Evolutionary conservation across 2,888 invertebrate species (phyloP).

Genomic region (Trypoxylon attenuatum): DNA sequence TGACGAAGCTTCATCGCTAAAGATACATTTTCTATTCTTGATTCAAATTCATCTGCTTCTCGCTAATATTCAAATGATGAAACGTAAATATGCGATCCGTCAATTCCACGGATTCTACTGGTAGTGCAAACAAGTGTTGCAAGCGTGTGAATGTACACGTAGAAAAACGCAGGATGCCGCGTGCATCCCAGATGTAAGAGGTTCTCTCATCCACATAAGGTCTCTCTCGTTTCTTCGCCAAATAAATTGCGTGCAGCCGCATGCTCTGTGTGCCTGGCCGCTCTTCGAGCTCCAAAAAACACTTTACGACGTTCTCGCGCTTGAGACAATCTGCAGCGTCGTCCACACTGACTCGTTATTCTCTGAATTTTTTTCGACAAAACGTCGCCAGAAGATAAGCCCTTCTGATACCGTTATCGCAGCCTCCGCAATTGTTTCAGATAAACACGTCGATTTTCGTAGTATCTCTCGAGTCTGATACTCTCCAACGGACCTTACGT

Average conservation of each 20-base stretch:
- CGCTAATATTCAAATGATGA: too few species aligned
- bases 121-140: slow-evolving; percentile 8
- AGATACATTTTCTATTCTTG: too few species aligned
- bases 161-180: not conserved
- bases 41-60: too few species aligned
- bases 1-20: too few species aligned
- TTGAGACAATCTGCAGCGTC: not conserved
- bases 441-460: not conserved
- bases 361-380: slow-evolving; percentile 5
- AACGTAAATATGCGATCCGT: too few species aligned
- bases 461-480: too few species aligned
- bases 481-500: too few species aligned
- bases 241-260: not conserved
- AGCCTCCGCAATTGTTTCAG: slow-evolving; percentile 22
- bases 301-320: too few species aligned
- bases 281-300: too few species aligned
- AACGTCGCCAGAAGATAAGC: slow-evolving; percentile 23
- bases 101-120: too few species aligned
- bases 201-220: not conserved
- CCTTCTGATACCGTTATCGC: slow-evolving; percentile 40
- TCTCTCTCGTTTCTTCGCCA: not conserved
- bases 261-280: not conserved
- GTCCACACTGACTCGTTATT: not conserved
- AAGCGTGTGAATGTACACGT: not conserved
- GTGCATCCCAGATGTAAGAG: not conserved